Evolutionary conservation across 2,888 invertebrate species (phyloP).

Genomic region (Stegophylla sp.): DNA sequence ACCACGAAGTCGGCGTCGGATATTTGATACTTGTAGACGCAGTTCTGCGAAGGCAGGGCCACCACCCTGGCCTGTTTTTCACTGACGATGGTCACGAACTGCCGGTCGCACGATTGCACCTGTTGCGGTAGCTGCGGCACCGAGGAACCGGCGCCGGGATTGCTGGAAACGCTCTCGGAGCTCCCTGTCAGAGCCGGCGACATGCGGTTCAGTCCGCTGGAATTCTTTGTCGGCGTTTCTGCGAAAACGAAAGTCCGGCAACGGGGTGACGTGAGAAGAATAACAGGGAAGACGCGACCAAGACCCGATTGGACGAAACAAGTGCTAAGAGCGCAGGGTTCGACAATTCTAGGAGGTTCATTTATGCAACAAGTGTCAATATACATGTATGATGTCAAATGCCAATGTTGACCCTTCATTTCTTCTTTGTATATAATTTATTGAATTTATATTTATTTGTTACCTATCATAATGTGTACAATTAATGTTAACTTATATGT

Average conservation of each 20-base stretch:
- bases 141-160: slow-evolving; percentile 9
- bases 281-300: too few relatives aligned
- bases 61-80: slow-evolving; percentile 95
- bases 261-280: background rate
- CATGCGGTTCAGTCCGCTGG: slow-evolving; percentile 70
- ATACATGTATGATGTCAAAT: too few relatives aligned
- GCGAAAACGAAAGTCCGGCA: slow-evolving; percentile 24
- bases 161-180: slow-evolving; percentile 63
- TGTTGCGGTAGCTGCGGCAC: slow-evolving; percentile 62
- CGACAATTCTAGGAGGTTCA: too few relatives aligned
- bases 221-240: slow-evolving; percentile 76
- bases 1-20: slow-evolving; percentile 93
- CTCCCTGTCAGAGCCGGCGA: slow-evolving; percentile 75
- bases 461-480: too few relatives aligned
- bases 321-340: too few relatives aligned
- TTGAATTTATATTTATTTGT: too few relatives aligned
- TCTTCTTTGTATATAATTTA: too few relatives aligned
- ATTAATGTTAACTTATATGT: too few relatives aligned
- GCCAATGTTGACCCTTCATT: too few relatives aligned
- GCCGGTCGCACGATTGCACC: slow-evolving; percentile 72
- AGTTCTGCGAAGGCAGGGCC: slow-evolving; percentile 92
- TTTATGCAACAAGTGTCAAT: too few relatives aligned
- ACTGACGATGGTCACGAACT: slow-evolving; percentile 91
- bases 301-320: too few relatives aligned
- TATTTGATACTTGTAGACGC: slow-evolving; percentile 90